Percentiles rank a stretch among this genome's conserved stretches.
These are phyloP conservation scores for Reticulitermes lucifugus DNA, from an alignment of 2,888 invertebrate species.

Conservation along the genomic window DNA sequence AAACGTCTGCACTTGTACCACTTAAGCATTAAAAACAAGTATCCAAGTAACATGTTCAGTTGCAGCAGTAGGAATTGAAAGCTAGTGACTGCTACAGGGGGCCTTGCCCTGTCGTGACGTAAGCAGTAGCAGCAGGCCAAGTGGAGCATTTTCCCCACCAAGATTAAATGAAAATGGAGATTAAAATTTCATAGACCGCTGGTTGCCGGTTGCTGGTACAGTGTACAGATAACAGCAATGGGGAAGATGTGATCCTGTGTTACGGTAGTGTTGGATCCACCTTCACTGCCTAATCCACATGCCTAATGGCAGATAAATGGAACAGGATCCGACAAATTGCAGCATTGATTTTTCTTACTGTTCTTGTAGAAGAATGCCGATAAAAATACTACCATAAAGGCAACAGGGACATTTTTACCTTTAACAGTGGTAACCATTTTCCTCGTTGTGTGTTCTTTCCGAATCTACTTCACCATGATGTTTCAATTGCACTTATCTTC, in stretches of 20 bases:
- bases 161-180: constrained; percentile 53
- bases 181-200: constrained; percentile 50
- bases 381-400: not conserved
- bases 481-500: no score
- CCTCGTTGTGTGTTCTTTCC: no score
- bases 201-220: constrained; percentile 14
- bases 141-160: constrained; percentile 37
- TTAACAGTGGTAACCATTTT: no score
- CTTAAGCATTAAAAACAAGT: not conserved
- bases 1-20: not conserved
- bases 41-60: not conserved
- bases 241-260: constrained; percentile 15
- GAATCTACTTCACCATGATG: no score
- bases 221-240: constrained; percentile 36
- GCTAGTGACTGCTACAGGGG: constrained; percentile 8
- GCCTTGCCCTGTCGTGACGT: constrained; percentile 17
- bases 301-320: not conserved
- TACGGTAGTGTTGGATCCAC: not conserved
- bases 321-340: no score
- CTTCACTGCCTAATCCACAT: constrained; percentile 20
- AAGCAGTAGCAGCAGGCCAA: constrained; percentile 28
- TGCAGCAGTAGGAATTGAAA: constrained; percentile 24
- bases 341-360: not conserved
- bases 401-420: no score
- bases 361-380: not conserved